phyloP scores from a whole-genome alignment of 1,140 invertebrate species.

The Bombus ignitus region DNA sequence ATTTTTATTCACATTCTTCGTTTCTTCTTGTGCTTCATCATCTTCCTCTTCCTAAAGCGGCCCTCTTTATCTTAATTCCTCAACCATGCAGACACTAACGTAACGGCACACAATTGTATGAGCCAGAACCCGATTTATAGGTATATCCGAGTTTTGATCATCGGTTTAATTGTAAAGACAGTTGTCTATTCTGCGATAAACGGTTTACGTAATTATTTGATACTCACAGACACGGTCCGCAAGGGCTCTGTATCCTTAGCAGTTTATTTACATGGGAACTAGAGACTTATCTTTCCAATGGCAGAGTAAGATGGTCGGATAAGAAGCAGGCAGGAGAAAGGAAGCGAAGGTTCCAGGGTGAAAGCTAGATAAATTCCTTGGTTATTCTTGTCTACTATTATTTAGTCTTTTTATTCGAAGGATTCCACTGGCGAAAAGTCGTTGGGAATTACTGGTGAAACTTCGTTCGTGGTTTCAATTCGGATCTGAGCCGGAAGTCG shows the following conservation, averaged over 20 bases:
- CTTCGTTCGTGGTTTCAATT: neutral
- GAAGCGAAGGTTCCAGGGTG: constrained; percentile 28
- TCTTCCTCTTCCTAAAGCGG: too few species aligned
- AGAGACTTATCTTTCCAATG: constrained; percentile 41
- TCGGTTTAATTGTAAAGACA: neutral
- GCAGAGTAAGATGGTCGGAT: constrained; percentile 42
- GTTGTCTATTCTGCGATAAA: constrained; percentile 16
- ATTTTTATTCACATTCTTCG: too few species aligned
- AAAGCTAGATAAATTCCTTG: constrained; percentile 46
- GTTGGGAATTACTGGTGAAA: neutral
- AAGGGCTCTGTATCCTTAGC: neutral
- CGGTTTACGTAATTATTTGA: constrained; percentile 6
- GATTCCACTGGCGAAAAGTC: neutral
- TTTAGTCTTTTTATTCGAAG: constrained; percentile 5
- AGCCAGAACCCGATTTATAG: constrained; percentile 31
- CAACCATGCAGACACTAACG: neutral
- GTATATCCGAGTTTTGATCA: neutral
- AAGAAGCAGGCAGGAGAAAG: constrained; percentile 53
- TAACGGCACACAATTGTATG: neutral
- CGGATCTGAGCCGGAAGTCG: neutral
- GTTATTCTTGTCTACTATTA: constrained; percentile 10
- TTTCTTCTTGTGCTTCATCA: too few species aligned
- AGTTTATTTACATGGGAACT: constrained; percentile 13
- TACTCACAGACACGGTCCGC: neutral
- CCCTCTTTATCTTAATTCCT: constrained; percentile 34